These are phyloP conservation scores for Anthoscopus minutus DNA, from an alignment of 2,113 vertebrate genomes.

Conservation along the genomic window DNA sequence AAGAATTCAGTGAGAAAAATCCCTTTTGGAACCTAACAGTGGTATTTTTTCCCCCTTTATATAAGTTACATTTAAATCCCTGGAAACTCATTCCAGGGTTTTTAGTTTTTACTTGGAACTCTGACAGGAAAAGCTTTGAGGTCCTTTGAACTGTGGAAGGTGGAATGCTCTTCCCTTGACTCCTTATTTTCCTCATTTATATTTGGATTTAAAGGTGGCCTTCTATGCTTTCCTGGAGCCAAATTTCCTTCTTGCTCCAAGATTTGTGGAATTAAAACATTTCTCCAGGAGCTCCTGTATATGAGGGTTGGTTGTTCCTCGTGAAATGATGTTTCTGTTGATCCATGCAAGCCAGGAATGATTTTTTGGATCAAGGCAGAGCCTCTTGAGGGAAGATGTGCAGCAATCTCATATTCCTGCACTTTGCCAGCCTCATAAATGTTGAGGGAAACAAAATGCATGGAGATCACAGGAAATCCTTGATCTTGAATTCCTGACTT, in stretches of 20 bases:
- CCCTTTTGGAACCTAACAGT: neutral
- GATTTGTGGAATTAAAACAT: neutral
- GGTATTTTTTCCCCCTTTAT: neutral
- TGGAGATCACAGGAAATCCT: neutral
- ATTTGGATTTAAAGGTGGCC: neutral
- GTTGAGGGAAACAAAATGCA: neutral
- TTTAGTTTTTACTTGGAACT: neutral
- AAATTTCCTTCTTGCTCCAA: neutral
- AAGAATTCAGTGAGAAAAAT: neutral
- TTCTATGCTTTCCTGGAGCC: neutral
- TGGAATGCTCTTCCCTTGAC: neutral
- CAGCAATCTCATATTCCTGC: neutral
- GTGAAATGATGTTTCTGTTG: fast-evolving
- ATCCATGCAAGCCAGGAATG: neutral
- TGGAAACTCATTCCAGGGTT: neutral
- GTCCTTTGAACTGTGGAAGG: neutral
- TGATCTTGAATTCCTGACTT: neutral
- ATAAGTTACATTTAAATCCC: neutral
- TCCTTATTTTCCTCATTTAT: fast-evolving
- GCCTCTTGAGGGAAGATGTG: fast-evolving
- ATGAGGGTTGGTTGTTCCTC: neutral
- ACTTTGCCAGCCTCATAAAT: neutral
- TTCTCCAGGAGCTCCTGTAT: neutral
- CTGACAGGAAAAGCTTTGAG: neutral
- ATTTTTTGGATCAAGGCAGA: neutral